phyloP scores from a whole-genome alignment of 2,888 invertebrate genomes.

The Notodonta ziczac region DNA sequence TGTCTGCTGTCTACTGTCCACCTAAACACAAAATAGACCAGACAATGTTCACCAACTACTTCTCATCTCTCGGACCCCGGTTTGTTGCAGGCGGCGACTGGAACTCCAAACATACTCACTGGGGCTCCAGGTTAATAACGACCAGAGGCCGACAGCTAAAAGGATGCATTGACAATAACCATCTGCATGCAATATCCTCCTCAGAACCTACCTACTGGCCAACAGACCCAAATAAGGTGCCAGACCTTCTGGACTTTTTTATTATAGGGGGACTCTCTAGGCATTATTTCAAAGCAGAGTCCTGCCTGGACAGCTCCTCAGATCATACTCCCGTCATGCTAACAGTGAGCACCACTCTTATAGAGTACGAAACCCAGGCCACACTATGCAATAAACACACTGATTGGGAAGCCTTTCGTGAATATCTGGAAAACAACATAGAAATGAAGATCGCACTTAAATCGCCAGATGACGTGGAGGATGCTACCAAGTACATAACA shows the following conservation, averaged over 20 bases:
- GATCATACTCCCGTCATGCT: slow-evolving; percentile 26
- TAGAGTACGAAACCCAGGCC: background rate
- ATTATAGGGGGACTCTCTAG: slow-evolving; percentile 12
- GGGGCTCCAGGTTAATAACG: slow-evolving; percentile 26
- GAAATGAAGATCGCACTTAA: slow-evolving; percentile 16
- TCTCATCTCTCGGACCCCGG: slow-evolving; percentile 9
- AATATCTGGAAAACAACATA: slow-evolving; percentile 10
- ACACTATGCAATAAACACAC: slow-evolving; percentile 18
- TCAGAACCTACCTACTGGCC: slow-evolving; percentile 24
- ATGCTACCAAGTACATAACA: slow-evolving; percentile 9
- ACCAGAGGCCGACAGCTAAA: slow-evolving; percentile 21
- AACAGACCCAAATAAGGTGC: slow-evolving; percentile 23
- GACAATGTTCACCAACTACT: slow-evolving; percentile 2
- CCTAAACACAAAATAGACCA: slow-evolving; percentile 24
- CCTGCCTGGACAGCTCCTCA: slow-evolving; percentile 19
- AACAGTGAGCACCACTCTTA: slow-evolving; percentile 9
- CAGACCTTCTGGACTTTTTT: slow-evolving; percentile 34
- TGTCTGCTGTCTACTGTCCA: slow-evolving; percentile 28
- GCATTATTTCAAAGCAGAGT: slow-evolving; percentile 10
- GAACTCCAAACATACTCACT: slow-evolving; percentile 25
- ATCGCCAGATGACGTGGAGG: slow-evolving; percentile 14
- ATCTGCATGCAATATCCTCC: slow-evolving; percentile 13
- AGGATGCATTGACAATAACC: slow-evolving; percentile 1
- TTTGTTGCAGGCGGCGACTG: slow-evolving; percentile 27
- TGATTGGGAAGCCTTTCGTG: slow-evolving; percentile 22